Conservation (phyloP, 37 sponge, comb jelly and placozoan species). For the Cliona cf. orientalis region DNA sequence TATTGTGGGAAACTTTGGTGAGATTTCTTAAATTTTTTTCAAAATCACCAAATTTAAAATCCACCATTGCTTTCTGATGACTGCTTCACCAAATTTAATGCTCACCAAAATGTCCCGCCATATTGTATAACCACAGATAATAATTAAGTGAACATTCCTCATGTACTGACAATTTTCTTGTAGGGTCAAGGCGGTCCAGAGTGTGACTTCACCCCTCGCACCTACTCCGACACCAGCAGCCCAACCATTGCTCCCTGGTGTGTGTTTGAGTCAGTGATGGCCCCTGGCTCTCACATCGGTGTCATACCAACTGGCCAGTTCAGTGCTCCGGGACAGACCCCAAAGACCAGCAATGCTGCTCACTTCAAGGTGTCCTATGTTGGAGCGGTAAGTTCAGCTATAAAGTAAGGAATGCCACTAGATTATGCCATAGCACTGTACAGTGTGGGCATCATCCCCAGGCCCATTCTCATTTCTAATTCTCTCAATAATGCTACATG, state of each 20-base stretch:
- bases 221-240: neutral
- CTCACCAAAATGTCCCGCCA: no score
- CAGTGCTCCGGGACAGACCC: conserved; percentile 73
- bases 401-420: no score
- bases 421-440: neutral
- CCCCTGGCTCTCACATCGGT: conserved; percentile 65
- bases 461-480: no score
- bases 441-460: neutral
- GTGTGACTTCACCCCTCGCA: conserved; percentile 67
- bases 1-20: no score
- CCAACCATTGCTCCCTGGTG: conserved; percentile 23
- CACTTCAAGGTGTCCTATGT: conserved; percentile 50
- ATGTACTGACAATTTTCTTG: no score
- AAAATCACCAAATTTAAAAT: no score
- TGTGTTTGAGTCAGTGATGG: conserved; percentile 39
- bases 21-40: no score
- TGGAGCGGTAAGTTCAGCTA: conserved; percentile 13
- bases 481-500: no score
- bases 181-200: conserved; percentile 77
- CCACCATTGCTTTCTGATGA: no score
- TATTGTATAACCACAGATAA: no score
- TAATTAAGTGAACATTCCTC: no score
- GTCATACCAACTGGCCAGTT: conserved; percentile 70
- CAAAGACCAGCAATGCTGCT: conserved; percentile 36
- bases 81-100: no score